Evolutionary conservation across 1,140 invertebrate genomes (phyloP).

Genomic region (Drosophila funebris): DNA sequence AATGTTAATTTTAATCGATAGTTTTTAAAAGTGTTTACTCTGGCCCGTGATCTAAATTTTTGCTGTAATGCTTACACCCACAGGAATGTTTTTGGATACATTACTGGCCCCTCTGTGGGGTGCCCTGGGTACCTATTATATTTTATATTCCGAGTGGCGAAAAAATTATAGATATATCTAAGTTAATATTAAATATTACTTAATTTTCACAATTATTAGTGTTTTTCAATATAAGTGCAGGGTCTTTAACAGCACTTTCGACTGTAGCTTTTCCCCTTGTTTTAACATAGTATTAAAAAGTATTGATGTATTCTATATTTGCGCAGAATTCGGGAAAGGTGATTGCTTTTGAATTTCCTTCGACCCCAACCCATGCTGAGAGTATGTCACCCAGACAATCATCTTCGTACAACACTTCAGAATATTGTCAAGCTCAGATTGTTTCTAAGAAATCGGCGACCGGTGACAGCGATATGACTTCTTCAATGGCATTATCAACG

Average conservation of each 20-base stretch:
- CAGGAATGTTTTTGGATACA: no score
- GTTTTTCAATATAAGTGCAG: background rate
- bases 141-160: no score
- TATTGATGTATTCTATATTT: constrained; percentile 58
- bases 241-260: background rate
- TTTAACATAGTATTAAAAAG: background rate
- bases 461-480: constrained; percentile 42
- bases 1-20: no score
- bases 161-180: no score
- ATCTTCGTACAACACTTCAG: constrained; percentile 61
- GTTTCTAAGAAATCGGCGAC: constrained; percentile 30
- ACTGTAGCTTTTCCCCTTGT: no score
- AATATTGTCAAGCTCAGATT: constrained; percentile 64
- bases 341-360: constrained; percentile 90
- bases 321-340: constrained; percentile 88
- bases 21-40: no score
- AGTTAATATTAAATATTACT: no score
- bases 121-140: no score
- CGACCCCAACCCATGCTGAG: constrained; percentile 86
- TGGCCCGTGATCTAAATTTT: no score
- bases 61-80: no score
- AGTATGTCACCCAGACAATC: constrained; percentile 63
- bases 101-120: no score
- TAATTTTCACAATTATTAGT: no score
- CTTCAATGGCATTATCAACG: constrained; percentile 14